phyloP scores from a whole-genome alignment of 2,113 vertebrate genomes.

The Heloderma charlesbogerti region DNA sequence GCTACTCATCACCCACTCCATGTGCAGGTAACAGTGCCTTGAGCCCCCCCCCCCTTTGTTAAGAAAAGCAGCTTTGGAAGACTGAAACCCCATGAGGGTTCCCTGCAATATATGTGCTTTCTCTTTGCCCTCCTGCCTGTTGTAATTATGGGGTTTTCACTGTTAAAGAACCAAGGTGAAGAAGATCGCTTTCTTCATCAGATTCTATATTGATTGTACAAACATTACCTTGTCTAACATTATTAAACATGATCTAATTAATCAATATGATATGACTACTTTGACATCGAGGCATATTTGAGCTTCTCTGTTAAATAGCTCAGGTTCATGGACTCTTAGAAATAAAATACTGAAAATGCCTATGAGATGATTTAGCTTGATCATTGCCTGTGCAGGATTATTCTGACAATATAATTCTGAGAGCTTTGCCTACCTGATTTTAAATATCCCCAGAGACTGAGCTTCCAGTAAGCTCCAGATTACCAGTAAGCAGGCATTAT shows the following conservation, averaged over 20 bases:
- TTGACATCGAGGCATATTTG: constrained; percentile 30
- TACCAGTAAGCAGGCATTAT: constrained; percentile 34
- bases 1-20: background rate
- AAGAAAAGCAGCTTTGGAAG: background rate
- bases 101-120: background rate
- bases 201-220: constrained; percentile 18
- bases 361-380: constrained; percentile 1
- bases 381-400: constrained; percentile 10
- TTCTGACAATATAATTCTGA: constrained; percentile 21
- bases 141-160: constrained; percentile 12
- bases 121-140: constrained; percentile 4
- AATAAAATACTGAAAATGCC: constrained; percentile 6
- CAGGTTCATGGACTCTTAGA: constrained; percentile 6
- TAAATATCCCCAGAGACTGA: constrained; percentile 16
- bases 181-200: constrained; percentile 15
- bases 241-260: constrained; percentile 31
- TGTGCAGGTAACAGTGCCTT: background rate
- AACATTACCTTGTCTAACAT: constrained; percentile 38
- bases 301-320: constrained; percentile 29
- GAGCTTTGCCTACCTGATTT: constrained; percentile 9
- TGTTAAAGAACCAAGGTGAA: constrained; percentile 9
- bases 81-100: background rate
- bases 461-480: constrained; percentile 35
- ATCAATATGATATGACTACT: constrained; percentile 30
- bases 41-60: background rate